Base-by-base conservation (phyloP, 2,113 vertebrate genomes). In the Hydrochoerus hydrochaeris region DNA sequence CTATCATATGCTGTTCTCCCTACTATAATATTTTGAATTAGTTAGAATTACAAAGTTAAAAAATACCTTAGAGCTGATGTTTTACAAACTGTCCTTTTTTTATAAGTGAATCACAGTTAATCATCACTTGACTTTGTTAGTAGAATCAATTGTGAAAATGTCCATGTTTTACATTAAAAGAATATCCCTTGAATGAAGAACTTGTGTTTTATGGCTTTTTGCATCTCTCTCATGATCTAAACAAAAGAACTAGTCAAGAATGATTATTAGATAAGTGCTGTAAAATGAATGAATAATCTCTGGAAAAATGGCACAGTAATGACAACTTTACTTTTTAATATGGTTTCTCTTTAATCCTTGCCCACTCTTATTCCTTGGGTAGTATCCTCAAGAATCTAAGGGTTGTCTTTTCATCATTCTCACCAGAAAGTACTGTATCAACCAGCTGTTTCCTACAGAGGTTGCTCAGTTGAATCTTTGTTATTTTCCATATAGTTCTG, bases 11-110 rank as follows among this genome's bases (percentile, higher is more conserved):
- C 2, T 46, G 3, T 80, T 80, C 24, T 88, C n/a, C 13, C 19
- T 73, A n/a, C n/a, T 78, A 92, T 62, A 89, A 30, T 75, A 82
- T 75, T 83, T 89, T 89, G 38, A 96, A 89, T 28, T n/a, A 87
- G 7, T 24, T 49, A 58, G n/a, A 82, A 92, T 46, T 88, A 88
- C 28, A 84, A 7, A 52, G 11, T 88, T 92, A 46, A 75, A 58
- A 88, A 84, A 89, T 11, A 90, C 35, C 14, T 85, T 90, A 63
- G 35, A 81, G 13, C 71, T 78, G 2, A 60, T 67, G n/a, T 35
- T 3, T 1, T 46, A 3, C 16, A 78, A 38, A 26, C 12, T 60
- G 90, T 5, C 3, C 26, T n/a, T 41, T 13, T 38, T 49, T 95
- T 60, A 65, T 62, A 96, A 44, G 65, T n/a, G 28, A 78, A n/a